Conservation (phyloP, 2,888 invertebrate species). For the Timandra comae region DNA sequence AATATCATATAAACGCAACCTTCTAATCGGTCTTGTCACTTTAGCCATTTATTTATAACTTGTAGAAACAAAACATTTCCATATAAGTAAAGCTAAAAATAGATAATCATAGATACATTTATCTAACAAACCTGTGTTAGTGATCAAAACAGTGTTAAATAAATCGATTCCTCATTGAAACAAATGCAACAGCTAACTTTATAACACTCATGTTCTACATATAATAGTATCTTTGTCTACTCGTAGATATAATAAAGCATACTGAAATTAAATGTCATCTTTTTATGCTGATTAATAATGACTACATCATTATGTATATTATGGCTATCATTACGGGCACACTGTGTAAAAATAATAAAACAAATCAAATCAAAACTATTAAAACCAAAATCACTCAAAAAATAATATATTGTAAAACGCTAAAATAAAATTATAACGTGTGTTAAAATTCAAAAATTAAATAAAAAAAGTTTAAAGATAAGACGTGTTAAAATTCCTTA, state of each 20-base stretch:
- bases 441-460: conserved; percentile 50
- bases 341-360: conserved; percentile 56
- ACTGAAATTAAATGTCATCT: conserved; percentile 63
- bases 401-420: conserved; percentile 46
- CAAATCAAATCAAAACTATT: conserved; percentile 49
- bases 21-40: conserved; percentile 3
- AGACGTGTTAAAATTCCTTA: conserved; percentile 77
- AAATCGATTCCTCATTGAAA: conserved; percentile 24
- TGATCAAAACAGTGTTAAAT: conserved; percentile 26
- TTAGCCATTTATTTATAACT: background rate
- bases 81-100: conserved; percentile 16
- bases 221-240: conserved; percentile 47
- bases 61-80: conserved; percentile 7
- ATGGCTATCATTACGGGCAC: conserved; percentile 67
- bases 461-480: conserved; percentile 52
- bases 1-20: conserved; percentile 14
- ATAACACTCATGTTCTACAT: conserved; percentile 53
- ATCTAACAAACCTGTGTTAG: conserved; percentile 18
- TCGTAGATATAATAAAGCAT: conserved; percentile 61
- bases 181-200: conserved; percentile 51
- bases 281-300: conserved; percentile 58
- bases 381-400: conserved; percentile 56
- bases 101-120: conserved; percentile 11
- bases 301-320: conserved; percentile 57
- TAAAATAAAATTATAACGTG: conserved; percentile 50